Base-by-base conservation (phyloP, 1,140 invertebrate genomes). In the Geopemphigus sp. region DNA sequence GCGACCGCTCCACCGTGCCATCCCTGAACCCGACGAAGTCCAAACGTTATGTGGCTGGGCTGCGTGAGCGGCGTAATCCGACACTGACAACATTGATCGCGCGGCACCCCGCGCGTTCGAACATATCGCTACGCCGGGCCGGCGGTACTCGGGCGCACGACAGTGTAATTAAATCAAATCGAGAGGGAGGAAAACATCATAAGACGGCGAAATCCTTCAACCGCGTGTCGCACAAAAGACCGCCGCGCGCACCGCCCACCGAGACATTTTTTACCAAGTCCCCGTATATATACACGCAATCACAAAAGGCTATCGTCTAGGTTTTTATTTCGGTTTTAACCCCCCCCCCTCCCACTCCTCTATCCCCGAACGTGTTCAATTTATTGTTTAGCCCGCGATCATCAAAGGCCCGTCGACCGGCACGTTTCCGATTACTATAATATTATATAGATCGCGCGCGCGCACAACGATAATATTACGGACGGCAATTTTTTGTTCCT, bases 121-220 rank as follows among this genome's bases (percentile, higher is more conserved):
- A n/a, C n/a, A n/a, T n/a, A n/a, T n/a, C n/a, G n/a, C n/a, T n/a
- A n/a, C n/a, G 15, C 29, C 10, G 0, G 1, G 22, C 1, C 26
- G n/a, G n/a, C 5, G 59, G 59, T 29, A 29, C 24, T 24, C 24
- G 26, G 24, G 12, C 24, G 59, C 24, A 24, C 39, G n/a, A 39
- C n/a, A n/a, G n/a, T n/a, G 73, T 76, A 76, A 76, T 76, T 76
- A 76, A 76, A 76, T 76, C 73, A 61, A 76, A 76, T 59, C 54
- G 73, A 76, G 73, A 57, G 50, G 56, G 56, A 26, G 57, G 19
- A 45, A 70, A 11, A 11, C 45, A 47, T 12, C 15, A 29, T 11
- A 68, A 47, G 64, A 68, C 64, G 3, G 64, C n/a, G 15, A 24
- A 1, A 47, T 56, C 56, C 17, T 59, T 57, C 73, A 53, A 17